Evolutionary conservation across 2,797 vertebrate species (phyloP).

Genomic region (Glyptemys insculpta): DNA sequence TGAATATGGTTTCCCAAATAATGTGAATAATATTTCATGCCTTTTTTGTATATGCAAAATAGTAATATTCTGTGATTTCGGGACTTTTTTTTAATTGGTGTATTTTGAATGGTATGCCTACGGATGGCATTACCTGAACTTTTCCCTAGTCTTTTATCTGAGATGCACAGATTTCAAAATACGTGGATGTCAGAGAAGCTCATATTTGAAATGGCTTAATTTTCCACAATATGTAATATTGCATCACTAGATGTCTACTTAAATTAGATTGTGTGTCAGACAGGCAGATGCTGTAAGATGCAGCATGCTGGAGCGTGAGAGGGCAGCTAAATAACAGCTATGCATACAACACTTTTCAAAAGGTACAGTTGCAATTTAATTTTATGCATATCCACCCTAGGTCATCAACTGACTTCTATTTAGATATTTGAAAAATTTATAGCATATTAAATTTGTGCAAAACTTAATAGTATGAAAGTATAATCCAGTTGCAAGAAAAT

Average conservation of each 20-base stretch:
- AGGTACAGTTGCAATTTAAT: conserved; percentile 40
- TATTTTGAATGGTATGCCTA: not conserved
- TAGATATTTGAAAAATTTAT: conserved; percentile 42
- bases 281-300: not conserved
- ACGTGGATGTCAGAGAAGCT: not conserved
- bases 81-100: not conserved
- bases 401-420: not conserved
- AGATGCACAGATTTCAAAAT: not conserved
- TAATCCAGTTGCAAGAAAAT: not conserved
- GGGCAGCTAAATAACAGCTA: not conserved
- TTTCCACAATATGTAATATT: not conserved
- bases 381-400: conserved; percentile 12
- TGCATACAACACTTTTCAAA: conserved; percentile 2
- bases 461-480: not conserved
- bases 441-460: conserved; percentile 39
- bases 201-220: not conserved
- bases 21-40: not conserved
- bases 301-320: not conserved
- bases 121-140: not conserved
- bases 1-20: not conserved
- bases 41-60: not conserved
- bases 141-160: not conserved
- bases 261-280: not conserved
- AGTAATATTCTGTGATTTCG: not conserved
- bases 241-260: not conserved